Evolutionary conservation across 1,140 invertebrate genomes (phyloP).

Genomic region (Agraylea sexmaculata): DNA sequence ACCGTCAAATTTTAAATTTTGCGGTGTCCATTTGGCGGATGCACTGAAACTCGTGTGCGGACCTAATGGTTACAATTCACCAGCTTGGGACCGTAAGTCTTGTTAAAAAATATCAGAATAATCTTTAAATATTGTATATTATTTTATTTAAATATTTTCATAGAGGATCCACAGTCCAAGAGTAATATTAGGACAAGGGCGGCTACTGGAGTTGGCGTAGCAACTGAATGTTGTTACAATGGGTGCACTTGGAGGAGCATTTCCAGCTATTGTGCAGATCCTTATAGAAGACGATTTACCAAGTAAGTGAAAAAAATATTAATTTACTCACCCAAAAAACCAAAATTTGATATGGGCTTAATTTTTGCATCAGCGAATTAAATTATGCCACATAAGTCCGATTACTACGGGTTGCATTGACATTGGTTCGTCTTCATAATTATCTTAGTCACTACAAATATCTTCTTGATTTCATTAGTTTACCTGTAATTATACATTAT

Average conservation of each 20-base stretch:
- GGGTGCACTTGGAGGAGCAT: slow-evolving; percentile 17
- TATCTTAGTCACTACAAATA: no score
- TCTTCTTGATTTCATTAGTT: no score
- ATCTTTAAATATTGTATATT: slow-evolving; percentile 4
- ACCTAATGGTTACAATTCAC: slow-evolving; percentile 13
- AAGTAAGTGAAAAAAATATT: no score
- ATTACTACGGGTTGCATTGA: no score
- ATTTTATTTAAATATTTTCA: no score
- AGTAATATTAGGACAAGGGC: background rate
- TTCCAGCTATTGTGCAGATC: slow-evolving; percentile 10
- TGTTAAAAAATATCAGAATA: background rate
- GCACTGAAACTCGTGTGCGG: slow-evolving; percentile 14
- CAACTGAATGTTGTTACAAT: slow-evolving; percentile 17
- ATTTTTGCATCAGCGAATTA: no score
- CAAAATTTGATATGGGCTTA: no score
- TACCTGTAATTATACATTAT: no score
- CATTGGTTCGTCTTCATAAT: no score
- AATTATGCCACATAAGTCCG: no score
- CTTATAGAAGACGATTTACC: no score
- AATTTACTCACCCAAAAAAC: no score
- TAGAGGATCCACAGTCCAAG: background rate
- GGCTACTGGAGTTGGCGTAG: slow-evolving; percentile 10
- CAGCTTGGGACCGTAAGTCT: slow-evolving; percentile 13
- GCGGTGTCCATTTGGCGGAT: slow-evolving; percentile 13
- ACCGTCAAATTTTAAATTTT: slow-evolving; percentile 10